A percentile compares a stretch with the other conserved stretches of the same genome.
phyloP scores from a whole-genome alignment of 2,113 vertebrate genomes.

The Desmodus rotundus region DNA sequence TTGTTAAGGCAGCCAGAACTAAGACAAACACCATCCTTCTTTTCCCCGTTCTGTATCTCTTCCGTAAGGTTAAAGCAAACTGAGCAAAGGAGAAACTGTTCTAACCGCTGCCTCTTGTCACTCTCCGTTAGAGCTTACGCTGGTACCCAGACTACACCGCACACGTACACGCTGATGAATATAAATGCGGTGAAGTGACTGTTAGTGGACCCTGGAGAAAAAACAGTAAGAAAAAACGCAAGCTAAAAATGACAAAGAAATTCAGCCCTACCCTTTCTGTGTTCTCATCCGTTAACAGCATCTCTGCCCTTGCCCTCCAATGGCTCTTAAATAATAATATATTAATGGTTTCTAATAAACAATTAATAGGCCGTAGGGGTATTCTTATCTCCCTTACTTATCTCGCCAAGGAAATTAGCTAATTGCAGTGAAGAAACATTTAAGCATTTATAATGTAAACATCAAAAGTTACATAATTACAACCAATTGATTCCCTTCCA shows the following conservation, averaged over 20 bases:
- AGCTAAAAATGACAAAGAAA: neutral
- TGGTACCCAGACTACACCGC: neutral
- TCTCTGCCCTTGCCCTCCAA: neutral
- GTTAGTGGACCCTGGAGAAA: neutral
- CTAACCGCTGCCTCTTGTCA: neutral
- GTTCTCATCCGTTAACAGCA: neutral
- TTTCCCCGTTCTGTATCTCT: neutral
- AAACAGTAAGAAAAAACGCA: neutral
- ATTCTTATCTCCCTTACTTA: neutral
- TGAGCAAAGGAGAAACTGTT: neutral
- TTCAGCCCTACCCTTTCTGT: neutral
- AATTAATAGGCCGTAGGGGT: neutral
- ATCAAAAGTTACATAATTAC: neutral
- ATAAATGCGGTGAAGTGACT: neutral
- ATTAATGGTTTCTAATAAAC: neutral
- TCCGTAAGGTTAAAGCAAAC: neutral
- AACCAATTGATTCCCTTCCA: slow-evolving; percentile 8
- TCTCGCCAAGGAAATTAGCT: neutral
- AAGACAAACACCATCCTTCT: neutral
- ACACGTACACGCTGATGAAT: neutral
- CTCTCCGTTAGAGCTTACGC: neutral
- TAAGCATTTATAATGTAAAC: neutral
- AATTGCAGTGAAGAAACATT: neutral
- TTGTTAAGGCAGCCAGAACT: neutral
- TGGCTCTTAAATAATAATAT: neutral